These are phyloP conservation scores for Lasioglossum lativentre DNA, from an alignment of 2,888 invertebrate genomes.

Conservation along the genomic window DNA sequence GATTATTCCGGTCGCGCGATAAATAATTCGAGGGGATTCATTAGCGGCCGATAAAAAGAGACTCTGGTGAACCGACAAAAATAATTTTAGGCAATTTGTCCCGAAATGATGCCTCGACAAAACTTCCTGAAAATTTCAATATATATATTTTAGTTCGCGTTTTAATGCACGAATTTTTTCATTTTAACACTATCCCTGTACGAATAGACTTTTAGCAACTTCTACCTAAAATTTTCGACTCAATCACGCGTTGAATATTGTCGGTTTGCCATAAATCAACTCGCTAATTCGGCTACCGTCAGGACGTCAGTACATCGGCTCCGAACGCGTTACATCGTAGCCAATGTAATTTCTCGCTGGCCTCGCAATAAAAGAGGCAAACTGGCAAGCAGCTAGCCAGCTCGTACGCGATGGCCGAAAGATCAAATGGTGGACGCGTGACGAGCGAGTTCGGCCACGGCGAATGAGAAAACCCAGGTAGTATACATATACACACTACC, in stretches of 20 bases:
- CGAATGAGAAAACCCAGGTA: slow-evolving; percentile 31
- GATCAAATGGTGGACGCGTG: slow-evolving; percentile 42
- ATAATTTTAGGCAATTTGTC: not conserved
- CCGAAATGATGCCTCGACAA: not conserved
- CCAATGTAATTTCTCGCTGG: slow-evolving; percentile 48
- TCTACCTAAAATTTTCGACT: not conserved
- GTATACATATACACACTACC: not conserved
- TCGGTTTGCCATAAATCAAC: not conserved
- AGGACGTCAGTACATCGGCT: slow-evolving; percentile 11
- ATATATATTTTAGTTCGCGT: not conserved
- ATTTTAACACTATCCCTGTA: no score
- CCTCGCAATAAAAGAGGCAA: slow-evolving; percentile 62
- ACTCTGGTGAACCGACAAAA: not conserved
- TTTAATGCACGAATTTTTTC: no score
- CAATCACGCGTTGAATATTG: not conserved
- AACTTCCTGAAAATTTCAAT: not conserved
- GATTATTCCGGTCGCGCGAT: slow-evolving; percentile 19
- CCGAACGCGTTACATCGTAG: slow-evolving; percentile 37
- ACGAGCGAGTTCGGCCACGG: slow-evolving; percentile 33
- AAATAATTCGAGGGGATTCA: slow-evolving; percentile 38
- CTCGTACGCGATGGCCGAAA: not conserved
- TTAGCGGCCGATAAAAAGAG: slow-evolving; percentile 7
- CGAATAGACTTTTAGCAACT: not conserved
- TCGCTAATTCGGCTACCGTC: not conserved
- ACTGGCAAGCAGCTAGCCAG: not conserved